phyloP scores from a whole-genome alignment of 2,113 vertebrate species.

The Desmodus rotundus region DNA sequence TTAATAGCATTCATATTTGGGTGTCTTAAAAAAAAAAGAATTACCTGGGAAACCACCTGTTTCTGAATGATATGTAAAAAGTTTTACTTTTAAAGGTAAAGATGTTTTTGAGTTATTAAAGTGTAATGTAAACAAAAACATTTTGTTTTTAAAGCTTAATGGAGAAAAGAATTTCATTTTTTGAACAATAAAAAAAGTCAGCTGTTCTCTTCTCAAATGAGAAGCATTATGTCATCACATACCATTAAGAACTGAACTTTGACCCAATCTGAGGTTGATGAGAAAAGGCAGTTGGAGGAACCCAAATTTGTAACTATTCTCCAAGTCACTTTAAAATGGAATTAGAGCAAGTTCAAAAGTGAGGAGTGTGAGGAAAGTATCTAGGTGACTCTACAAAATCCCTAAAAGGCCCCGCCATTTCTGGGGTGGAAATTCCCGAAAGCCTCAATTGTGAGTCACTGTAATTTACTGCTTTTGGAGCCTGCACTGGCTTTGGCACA shows the following conservation, averaged over 20 bases:
- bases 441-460: neutral
- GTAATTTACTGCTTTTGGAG: neutral
- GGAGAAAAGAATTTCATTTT: neutral
- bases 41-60: neutral
- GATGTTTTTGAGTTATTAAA: neutral
- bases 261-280: neutral
- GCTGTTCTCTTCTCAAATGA: neutral
- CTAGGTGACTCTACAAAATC: neutral
- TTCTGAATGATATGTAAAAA: neutral
- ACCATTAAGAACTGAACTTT: neutral
- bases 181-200: neutral
- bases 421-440: slow-evolving; percentile 29
- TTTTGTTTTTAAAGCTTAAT: neutral
- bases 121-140: neutral
- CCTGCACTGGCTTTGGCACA: slow-evolving; percentile 8
- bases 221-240: neutral
- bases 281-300: neutral
- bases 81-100: neutral
- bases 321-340: neutral
- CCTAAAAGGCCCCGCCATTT: neutral
- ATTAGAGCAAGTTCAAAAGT: neutral
- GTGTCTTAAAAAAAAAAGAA: neutral
- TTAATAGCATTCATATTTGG: neutral
- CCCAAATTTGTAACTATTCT: neutral
- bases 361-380: neutral